Base-by-base conservation (phyloP, 2,797 vertebrate species). In the Coilia nasus region DNA sequence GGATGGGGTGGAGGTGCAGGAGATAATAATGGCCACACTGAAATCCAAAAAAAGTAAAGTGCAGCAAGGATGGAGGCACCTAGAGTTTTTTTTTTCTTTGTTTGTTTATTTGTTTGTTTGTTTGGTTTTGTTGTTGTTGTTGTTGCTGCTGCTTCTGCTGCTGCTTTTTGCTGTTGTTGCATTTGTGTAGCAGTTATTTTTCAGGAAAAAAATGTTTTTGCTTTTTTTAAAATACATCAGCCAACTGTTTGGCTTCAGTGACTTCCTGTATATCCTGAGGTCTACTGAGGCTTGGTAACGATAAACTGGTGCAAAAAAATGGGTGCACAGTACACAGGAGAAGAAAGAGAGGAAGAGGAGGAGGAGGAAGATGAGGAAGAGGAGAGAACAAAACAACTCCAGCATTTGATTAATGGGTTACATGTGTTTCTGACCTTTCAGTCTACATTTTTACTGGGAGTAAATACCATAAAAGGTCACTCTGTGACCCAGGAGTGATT, bases 381-480 rank as follows among this genome's bases (percentile, higher is more conserved):
- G 59, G 82, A 35, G 60, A 82, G 54, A 17, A n/a, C 19, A 23
- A 75, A 23, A 15, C 41, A 3, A 41, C 15, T 1, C 19, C 19
- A 80, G 31, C 31, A 85, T 60, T 44, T 78, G 81, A 85, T 80
- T 62, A 59, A 83, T 81, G 47, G 11, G 56, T 57, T 84, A 81
- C 82, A 82, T 83, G 56, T 44, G 62, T 31, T 64, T n/a, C 31
- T 81, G 82, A 85, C 86, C 82, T 85, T 88, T 81, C 35, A 3
- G 59, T 81, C 84, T 44, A 83, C 5, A 81, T 83, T 83, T 75
- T 83, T 62, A 84, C 67, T 57, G 84, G 46, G 54, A 82, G 84
- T 81, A 83, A 84, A 85, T 28, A 54, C 35, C 84, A 78, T 84
- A 75, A 88, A 89, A 83, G 62, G 83, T 81, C 83, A 85, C 35